Conservation (phyloP, 2,797 vertebrate genomes). For the Danio jaintianensis region DNA sequence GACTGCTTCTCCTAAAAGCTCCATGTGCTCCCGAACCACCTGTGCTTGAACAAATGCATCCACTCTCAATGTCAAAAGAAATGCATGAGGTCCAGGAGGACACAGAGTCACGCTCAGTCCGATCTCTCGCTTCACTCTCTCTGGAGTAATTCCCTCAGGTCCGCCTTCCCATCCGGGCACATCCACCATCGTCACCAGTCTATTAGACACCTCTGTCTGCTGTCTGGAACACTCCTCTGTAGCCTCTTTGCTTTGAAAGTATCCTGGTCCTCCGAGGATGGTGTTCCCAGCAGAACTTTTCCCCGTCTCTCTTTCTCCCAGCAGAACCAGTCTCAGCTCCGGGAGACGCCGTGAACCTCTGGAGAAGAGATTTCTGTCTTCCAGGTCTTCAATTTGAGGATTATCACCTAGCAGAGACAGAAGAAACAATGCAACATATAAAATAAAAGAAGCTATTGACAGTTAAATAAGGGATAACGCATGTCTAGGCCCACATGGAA, state of each 20-base stretch:
- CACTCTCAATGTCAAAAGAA: constrained; percentile 75
- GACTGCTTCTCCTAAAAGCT: constrained; percentile 73
- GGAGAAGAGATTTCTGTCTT: constrained; percentile 72
- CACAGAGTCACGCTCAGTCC: constrained; percentile 68
- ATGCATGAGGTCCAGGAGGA: constrained; percentile 76
- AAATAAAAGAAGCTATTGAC: background rate
- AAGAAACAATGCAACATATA: background rate
- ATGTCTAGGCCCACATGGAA: too few relatives aligned
- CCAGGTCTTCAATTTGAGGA: constrained; percentile 65
- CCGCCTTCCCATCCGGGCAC: constrained; percentile 78
- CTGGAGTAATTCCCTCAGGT: constrained; percentile 69
- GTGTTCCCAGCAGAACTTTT: constrained; percentile 78
- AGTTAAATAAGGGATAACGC: background rate
- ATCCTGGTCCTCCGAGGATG: constrained; percentile 66
- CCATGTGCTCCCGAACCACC: constrained; percentile 74
- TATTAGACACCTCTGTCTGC: constrained; percentile 69
- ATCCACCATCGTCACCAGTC: constrained; percentile 78
- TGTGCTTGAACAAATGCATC: constrained; percentile 67
- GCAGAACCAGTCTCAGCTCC: constrained; percentile 75
- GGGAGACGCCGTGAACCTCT: constrained; percentile 69
- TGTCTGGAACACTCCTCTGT: constrained; percentile 75
- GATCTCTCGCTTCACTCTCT: constrained; percentile 77
- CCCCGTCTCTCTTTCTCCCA: constrained; percentile 80
- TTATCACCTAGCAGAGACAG: constrained; percentile 64
- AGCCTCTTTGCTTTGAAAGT: constrained; percentile 66